Conservation (phyloP, 2,797 vertebrate genomes). For the Dipus sagitta region DNA sequence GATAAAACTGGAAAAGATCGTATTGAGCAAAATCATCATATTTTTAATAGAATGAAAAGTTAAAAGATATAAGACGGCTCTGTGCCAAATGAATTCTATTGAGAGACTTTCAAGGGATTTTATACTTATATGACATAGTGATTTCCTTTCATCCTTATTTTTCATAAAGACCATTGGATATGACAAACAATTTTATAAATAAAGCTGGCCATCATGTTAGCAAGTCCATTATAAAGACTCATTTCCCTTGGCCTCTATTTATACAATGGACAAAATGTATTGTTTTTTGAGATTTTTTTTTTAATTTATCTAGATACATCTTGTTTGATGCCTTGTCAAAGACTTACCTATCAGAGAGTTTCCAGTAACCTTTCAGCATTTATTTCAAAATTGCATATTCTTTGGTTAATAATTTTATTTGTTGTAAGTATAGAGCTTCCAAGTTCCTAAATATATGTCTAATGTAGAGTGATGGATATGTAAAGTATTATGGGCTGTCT, state of each 20-base stretch:
- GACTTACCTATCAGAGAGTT: slow-evolving; percentile 69
- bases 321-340: slow-evolving; percentile 72
- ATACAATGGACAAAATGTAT: slow-evolving; percentile 51
- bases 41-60: slow-evolving; percentile 50
- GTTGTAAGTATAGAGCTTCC: slow-evolving; percentile 58
- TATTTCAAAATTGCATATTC: slow-evolving; percentile 68
- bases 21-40: background rate
- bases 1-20: no score
- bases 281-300: slow-evolving; percentile 59
- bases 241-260: slow-evolving; percentile 30
- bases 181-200: slow-evolving; percentile 4
- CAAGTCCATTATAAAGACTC: slow-evolving; percentile 33
- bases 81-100: slow-evolving; percentile 28
- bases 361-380: slow-evolving; percentile 70
- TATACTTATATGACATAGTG: slow-evolving; percentile 3
- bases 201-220: slow-evolving; percentile 22
- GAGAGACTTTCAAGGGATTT: slow-evolving; percentile 31
- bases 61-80: slow-evolving; percentile 40
- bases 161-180: slow-evolving; percentile 12
- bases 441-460: slow-evolving; percentile 49
- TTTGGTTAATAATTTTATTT: slow-evolving; percentile 62
- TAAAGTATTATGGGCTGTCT: slow-evolving; percentile 12
- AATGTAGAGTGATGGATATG: slow-evolving; percentile 24
- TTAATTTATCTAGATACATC: slow-evolving; percentile 71
- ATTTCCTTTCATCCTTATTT: slow-evolving; percentile 53